Evolutionary conservation across 2,113 vertebrate species (phyloP).

Genomic region (Hippoglossus stenolepis): DNA sequence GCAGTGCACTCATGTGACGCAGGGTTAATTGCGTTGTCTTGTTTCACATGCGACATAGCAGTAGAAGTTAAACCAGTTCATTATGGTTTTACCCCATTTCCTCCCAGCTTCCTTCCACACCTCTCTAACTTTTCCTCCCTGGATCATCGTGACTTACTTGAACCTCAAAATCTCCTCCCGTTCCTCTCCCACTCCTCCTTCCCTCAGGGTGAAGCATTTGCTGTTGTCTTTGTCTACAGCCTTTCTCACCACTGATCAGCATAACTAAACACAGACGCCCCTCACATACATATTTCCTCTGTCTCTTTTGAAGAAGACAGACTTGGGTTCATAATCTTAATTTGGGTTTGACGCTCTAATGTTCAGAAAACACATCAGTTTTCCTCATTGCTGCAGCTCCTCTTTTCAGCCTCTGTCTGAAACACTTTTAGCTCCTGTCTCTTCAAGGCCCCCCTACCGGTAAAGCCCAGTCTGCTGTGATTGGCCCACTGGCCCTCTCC

Average conservation of each 20-base stretch:
- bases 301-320: background rate
- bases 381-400: too few species aligned
- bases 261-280: background rate
- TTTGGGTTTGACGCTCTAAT: too few species aligned
- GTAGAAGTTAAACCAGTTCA: slow-evolving; percentile 15
- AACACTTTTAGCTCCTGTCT: too few species aligned
- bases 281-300: background rate
- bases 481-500: too few species aligned
- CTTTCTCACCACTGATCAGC: background rate
- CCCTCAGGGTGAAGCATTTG: background rate
- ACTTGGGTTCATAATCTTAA: too few species aligned
- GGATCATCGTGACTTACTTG: background rate
- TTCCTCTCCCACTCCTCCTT: background rate
- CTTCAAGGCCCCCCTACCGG: too few species aligned
- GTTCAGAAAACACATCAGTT: too few species aligned
- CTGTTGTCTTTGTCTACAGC: background rate
- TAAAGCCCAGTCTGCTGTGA: too few species aligned
- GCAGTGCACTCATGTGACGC: slow-evolving; percentile 5
- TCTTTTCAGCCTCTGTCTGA: too few species aligned
- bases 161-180: background rate
- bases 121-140: background rate
- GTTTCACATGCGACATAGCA: background rate
- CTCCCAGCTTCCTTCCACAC: background rate
- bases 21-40: background rate
- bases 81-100: background rate